Conservation (phyloP, 1,140 invertebrate species). For the Sycophaga agraensis region DNA sequence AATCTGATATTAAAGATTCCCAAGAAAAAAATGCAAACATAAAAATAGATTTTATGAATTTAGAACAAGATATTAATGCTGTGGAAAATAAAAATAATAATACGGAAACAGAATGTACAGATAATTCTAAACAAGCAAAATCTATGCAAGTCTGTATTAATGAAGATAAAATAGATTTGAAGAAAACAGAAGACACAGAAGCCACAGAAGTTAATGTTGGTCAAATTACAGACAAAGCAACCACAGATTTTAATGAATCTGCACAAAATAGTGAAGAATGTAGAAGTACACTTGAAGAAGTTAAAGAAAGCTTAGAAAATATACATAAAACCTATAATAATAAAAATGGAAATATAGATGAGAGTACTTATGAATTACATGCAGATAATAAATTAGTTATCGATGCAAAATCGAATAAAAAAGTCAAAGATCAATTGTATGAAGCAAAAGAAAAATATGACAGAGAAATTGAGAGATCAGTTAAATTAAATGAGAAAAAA, state of each 20-base stretch:
- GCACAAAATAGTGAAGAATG: background rate
- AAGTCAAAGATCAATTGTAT: too few species aligned
- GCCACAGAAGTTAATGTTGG: background rate
- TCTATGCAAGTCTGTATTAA: background rate
- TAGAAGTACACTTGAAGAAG: background rate
- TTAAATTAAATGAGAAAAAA: background rate
- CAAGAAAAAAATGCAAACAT: background rate
- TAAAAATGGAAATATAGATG: background rate
- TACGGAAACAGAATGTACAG: background rate
- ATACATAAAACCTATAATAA: background rate
- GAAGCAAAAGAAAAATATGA: too few species aligned
- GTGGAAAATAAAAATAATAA: background rate
- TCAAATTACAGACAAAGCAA: background rate
- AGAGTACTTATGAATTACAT: slow-evolving; percentile 12
- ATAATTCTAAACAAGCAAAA: background rate
- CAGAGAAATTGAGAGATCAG: background rate
- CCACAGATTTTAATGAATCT: background rate
- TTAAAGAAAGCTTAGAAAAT: background rate
- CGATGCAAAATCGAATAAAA: slow-evolving; percentile 21
- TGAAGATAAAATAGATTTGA: background rate
- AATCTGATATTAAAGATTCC: too few species aligned
- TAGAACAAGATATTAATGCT: too few species aligned
- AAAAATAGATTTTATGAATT: too few species aligned
- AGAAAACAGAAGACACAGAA: slow-evolving; percentile 9
- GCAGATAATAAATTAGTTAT: slow-evolving; percentile 17